Percentiles rank a stretch among this genome's conserved stretches.
phyloP scores from a whole-genome alignment of 2,797 vertebrate species.

The Lithobates pipiens region DNA sequence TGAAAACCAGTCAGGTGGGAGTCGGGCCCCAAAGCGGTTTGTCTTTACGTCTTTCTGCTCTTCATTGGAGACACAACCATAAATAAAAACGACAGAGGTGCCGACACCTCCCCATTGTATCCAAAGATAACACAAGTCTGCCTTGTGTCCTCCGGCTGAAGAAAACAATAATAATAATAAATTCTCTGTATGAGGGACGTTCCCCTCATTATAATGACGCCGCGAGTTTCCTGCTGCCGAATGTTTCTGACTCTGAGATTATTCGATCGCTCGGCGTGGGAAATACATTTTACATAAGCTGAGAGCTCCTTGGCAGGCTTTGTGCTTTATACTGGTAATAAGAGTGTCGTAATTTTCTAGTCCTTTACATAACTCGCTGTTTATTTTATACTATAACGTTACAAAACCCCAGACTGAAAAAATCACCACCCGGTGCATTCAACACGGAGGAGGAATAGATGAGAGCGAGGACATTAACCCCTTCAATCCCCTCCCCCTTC shows the following conservation, averaged over 20 bases:
- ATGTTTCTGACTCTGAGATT: slow-evolving; percentile 20
- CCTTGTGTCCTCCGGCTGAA: no score
- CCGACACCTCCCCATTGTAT: no score
- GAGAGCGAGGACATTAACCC: no score
- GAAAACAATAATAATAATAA: no score
- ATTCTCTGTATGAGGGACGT: slow-evolving; percentile 14
- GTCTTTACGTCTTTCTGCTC: no score
- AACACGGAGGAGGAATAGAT: not conserved
- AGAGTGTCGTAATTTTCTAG: slow-evolving; percentile 14
- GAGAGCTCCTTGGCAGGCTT: slow-evolving; percentile 28
- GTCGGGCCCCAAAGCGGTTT: no score
- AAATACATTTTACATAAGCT: slow-evolving; percentile 48
- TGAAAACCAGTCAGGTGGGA: no score
- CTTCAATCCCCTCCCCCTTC: no score
- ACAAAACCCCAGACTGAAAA: not conserved
- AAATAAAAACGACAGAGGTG: no score
- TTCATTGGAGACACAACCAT: no score
- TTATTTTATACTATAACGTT: not conserved
- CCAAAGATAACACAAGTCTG: no score
- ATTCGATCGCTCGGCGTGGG: slow-evolving; percentile 24
- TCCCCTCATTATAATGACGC: no score
- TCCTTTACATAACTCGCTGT: slow-evolving; percentile 22
- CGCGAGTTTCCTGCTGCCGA: slow-evolving; percentile 11
- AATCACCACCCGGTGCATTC: not conserved
- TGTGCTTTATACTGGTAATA: slow-evolving; percentile 17